phyloP scores from a whole-genome alignment of 2,113 vertebrate genomes.

The Pitta sordida region DNA sequence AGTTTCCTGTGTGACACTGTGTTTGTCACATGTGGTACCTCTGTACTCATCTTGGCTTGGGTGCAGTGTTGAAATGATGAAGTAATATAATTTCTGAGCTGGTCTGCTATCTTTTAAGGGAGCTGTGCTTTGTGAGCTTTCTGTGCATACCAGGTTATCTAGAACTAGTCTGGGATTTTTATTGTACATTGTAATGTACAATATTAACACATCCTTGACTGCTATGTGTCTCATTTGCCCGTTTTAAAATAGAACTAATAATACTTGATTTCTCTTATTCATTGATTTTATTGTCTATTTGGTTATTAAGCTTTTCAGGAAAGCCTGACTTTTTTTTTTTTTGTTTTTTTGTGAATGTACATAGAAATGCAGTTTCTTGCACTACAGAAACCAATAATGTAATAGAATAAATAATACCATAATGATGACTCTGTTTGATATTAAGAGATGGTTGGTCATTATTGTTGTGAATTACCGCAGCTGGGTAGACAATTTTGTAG shows the following conservation, averaged over 20 bases:
- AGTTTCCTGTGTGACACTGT: not conserved
- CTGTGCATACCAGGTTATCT: not conserved
- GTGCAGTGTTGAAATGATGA: not conserved
- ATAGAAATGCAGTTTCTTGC: not conserved
- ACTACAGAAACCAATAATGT: not conserved
- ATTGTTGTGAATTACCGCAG: not conserved
- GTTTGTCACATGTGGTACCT: not conserved
- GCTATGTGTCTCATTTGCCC: not conserved
- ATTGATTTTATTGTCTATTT: not conserved
- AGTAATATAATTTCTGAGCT: not conserved
- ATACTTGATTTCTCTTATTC: not conserved
- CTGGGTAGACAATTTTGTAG: not conserved
- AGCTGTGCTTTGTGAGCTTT: not conserved
- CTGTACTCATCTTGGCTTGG: not conserved
- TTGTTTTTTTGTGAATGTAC: not conserved
- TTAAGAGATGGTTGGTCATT: not conserved
- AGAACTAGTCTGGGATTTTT: not conserved
- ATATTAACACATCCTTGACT: not conserved
- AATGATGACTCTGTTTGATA: not conserved
- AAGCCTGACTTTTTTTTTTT: not conserved
- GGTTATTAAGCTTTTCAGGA: not conserved
- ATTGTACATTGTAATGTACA: not conserved
- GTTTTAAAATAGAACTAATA: not conserved
- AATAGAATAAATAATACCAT: not conserved
- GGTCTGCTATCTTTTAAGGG: not conserved